These are phyloP conservation scores for Sarcophaga carnaria DNA, from an alignment of 2,888 invertebrate species.

Conservation along the genomic window DNA sequence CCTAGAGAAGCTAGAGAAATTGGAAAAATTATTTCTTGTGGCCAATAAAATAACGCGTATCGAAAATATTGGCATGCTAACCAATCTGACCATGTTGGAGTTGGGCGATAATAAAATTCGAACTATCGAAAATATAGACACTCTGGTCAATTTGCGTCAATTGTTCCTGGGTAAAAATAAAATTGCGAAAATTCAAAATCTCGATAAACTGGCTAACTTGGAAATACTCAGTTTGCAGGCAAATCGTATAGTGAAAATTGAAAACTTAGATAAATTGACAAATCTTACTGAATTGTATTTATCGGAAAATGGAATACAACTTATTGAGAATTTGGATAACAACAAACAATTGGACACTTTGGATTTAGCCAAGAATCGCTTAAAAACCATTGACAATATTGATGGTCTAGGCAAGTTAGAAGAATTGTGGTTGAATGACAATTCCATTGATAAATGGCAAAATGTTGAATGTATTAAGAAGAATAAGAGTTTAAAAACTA, in stretches of 20 bases:
- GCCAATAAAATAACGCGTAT: constrained; percentile 95
- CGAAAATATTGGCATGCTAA: constrained; percentile 91
- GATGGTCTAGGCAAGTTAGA: constrained; percentile 89
- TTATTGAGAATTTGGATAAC: constrained; percentile 88
- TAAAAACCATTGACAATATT: constrained; percentile 90
- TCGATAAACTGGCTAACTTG: constrained; percentile 88
- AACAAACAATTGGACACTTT: constrained; percentile 90
- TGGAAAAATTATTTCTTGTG: constrained; percentile 93
- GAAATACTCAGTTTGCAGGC: constrained; percentile 94
- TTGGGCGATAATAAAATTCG: constrained; percentile 96
- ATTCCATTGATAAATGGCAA: constrained; percentile 92
- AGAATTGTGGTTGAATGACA: constrained; percentile 98
- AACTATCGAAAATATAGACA: constrained; percentile 93
- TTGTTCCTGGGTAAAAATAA: constrained; percentile 97
- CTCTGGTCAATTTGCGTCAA: constrained; percentile 88
- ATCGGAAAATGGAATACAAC: constrained; percentile 94
- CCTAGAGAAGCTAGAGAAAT: constrained; percentile 87
- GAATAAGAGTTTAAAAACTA: constrained; percentile 88
- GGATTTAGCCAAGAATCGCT: constrained; percentile 94
- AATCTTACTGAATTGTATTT: constrained; percentile 94
- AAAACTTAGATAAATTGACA: constrained; percentile 89
- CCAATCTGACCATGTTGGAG: constrained; percentile 92
- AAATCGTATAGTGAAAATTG: constrained; percentile 93
- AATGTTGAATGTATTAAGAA: constrained; percentile 88
- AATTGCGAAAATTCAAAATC: constrained; percentile 92